phyloP scores from a whole-genome alignment of 2,113 vertebrate species.

The Anarhynchus alexandrinus region DNA sequence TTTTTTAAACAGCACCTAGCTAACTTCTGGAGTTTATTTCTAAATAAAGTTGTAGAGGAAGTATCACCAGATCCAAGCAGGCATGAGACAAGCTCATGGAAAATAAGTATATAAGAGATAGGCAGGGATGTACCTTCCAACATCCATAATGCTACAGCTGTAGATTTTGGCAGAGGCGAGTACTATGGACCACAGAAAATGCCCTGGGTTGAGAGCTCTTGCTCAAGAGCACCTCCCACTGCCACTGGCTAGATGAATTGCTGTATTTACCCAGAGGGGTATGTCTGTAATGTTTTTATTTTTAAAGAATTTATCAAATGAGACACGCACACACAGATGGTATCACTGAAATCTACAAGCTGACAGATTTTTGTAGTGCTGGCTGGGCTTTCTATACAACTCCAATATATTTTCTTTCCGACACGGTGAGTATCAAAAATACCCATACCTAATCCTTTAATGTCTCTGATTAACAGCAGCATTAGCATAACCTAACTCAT shows the following conservation, averaged over 20 bases:
- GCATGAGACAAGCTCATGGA: background rate
- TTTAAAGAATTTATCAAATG: background rate
- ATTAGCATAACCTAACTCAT: background rate
- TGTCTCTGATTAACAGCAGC: background rate
- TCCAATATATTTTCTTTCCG: background rate
- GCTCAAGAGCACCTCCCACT: background rate
- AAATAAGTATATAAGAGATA: background rate
- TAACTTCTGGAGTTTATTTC: background rate
- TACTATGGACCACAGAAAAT: accelerated
- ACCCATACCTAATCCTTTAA: background rate
- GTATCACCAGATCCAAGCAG: background rate
- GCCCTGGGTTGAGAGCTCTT: background rate
- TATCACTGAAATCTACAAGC: background rate
- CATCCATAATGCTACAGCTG: background rate
- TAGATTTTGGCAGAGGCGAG: background rate
- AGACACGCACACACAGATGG: background rate
- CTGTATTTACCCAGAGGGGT: background rate
- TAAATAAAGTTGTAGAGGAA: background rate
- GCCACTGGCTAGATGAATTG: background rate
- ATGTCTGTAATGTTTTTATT: background rate
- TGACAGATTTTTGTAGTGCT: background rate
- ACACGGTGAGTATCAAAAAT: background rate
- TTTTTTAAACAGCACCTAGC: background rate
- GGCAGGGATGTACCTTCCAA: background rate
- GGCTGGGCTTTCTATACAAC: background rate